Evolutionary conservation across 2,113 vertebrate species (phyloP), one percentile per base, ranked within the genome.

Genomic region (Atractosteus spatula): DNA sequence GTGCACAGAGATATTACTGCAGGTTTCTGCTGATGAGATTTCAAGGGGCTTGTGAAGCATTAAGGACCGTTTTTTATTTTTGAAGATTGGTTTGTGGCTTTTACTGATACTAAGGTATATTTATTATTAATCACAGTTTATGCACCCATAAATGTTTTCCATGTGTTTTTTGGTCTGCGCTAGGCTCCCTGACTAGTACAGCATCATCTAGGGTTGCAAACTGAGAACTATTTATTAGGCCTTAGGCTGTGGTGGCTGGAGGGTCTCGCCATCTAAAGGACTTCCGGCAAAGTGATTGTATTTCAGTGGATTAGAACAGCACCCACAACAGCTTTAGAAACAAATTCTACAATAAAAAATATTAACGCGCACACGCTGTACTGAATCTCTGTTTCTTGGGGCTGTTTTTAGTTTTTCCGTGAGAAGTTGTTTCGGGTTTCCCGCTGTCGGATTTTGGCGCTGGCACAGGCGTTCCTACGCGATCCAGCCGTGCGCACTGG

Each of bases 401-500:
- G 29, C 29, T 29, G 29, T 29, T 45, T 68, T 5, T 54, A 13
- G 16, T 68, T n/a, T 68, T 8, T 55, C 13, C 41, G 51, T n/a
- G 66, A 14, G 14, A 54, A 16, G 8, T 47, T 29, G 29, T 29
- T 29, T 29, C 6, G 47, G 1, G 12, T 51, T 3, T 59, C 56
- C 56, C 56, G 56, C 56, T 67, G n/a, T 43, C 64, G 47, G 67
- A 44, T 69, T 45, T 67, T 51, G 56, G 51, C 13, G 59, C 44
- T 42, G 11, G 57, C 41, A 14, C 66, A 54, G 59, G 67, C 66
- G 55, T 47, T 74, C 67, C 73, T 55, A 10, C 43, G 45, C 55
- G 55, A 57, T 55, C 72, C 17, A 59, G 44, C 12, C 61, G 41
- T 69, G 66, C 68, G 57, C 47, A 14, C 51, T 51, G 12, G 64